Percentiles rank a stretch among this genome's conserved stretches.
Evolutionary conservation across 2,888 invertebrate genomes (phyloP).

Genomic region (Synergus gifuensis): DNA sequence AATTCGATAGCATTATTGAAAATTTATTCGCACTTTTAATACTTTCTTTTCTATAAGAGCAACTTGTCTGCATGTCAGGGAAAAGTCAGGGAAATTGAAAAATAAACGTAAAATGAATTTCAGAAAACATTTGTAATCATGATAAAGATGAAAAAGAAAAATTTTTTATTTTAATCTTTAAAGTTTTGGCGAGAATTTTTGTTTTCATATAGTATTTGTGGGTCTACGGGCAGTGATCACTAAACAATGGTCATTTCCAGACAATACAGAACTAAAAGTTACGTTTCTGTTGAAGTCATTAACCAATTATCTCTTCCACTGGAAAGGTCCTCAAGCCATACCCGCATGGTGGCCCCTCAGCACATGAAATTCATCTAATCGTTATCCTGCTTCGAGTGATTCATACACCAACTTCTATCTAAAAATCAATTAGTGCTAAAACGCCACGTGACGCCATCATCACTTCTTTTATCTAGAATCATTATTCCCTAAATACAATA

Average conservation of each 20-base stretch:
- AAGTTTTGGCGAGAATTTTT: not conserved
- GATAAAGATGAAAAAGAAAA: not conserved
- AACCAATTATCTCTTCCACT: constrained; percentile 20
- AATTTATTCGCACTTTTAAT: no score
- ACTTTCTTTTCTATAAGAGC: no score
- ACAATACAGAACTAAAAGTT: not conserved
- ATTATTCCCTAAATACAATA: not conserved
- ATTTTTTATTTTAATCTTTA: not conserved
- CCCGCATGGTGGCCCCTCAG: constrained; percentile 54
- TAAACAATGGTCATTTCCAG: not conserved
- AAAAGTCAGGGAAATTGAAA: no score
- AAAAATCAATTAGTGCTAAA: constrained; percentile 66
- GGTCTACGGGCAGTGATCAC: not conserved
- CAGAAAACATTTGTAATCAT: not conserved
- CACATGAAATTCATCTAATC: constrained; percentile 56
- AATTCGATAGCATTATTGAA: no score
- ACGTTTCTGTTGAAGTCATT: constrained; percentile 6
- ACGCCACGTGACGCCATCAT: constrained; percentile 58
- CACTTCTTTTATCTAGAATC: constrained; percentile 45
- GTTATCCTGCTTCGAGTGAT: constrained; percentile 59
- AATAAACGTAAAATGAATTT: not conserved
- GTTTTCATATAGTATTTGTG: not conserved
- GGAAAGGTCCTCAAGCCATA: constrained; percentile 49
- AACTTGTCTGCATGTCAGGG: no score
- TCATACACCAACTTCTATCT: constrained; percentile 66